These are phyloP conservation scores for Tinamus guttatus DNA, from an alignment of 2,113 vertebrate species.

Conservation along the genomic window DNA sequence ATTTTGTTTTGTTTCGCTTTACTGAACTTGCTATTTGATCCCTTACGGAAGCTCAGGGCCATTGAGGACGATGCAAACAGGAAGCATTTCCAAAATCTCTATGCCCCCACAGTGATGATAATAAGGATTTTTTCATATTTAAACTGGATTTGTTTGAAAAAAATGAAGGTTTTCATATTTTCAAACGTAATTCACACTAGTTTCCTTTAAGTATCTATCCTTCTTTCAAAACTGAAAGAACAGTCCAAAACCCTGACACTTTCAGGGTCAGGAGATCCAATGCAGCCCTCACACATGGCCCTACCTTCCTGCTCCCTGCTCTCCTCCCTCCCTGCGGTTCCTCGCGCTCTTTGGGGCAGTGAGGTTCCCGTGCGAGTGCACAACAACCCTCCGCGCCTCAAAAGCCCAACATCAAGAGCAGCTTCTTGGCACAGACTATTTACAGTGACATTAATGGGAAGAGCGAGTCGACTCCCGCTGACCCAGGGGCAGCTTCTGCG, in stretches of 20 bases:
- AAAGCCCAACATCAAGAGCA: fast-evolving
- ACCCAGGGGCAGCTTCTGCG: background rate
- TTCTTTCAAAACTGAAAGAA: background rate
- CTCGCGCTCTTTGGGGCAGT: background rate
- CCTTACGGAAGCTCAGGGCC: background rate
- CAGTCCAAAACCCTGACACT: background rate
- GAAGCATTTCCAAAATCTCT: background rate
- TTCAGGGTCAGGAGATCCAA: background rate
- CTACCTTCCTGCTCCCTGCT: background rate
- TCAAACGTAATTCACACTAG: too few species aligned
- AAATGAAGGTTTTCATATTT: background rate
- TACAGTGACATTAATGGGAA: background rate
- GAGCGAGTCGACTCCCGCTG: background rate
- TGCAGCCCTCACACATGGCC: background rate
- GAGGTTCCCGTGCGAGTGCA: background rate
- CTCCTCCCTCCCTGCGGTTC: background rate
- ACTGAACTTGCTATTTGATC: background rate
- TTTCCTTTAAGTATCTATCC: too few species aligned
- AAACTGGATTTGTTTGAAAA: background rate
- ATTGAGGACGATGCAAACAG: background rate
- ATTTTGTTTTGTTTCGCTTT: too few species aligned
- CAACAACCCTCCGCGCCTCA: background rate
- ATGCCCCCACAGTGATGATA: background rate
- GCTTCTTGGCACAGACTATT: background rate
- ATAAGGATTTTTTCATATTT: background rate